Evolutionary conservation across 2,888 invertebrate species (phyloP).

Genomic region (Spilarctia lutea): DNA sequence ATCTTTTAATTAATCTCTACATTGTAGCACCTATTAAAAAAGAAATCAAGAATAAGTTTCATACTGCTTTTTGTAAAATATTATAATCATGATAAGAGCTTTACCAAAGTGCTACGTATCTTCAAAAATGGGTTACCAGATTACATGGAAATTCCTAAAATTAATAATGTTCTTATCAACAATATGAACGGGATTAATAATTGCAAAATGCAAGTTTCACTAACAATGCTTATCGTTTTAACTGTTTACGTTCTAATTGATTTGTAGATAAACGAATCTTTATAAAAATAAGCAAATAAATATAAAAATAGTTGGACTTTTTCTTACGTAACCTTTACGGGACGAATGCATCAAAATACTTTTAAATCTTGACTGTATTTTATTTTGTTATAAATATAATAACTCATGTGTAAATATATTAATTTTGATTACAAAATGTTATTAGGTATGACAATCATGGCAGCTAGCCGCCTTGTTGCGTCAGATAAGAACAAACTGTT

Average conservation of each 20-base stretch:
- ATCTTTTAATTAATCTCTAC: neutral
- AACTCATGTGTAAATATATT: neutral
- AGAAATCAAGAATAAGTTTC: neutral
- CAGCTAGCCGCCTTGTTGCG: constrained; percentile 38
- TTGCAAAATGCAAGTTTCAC: neutral
- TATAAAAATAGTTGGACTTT: neutral
- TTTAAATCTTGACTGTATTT: neutral
- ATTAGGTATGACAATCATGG: constrained; percentile 48
- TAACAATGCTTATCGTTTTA: neutral
- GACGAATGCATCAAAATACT: neutral
- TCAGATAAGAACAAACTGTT: constrained; percentile 72
- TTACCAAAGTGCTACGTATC: neutral
- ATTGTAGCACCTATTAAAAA: neutral
- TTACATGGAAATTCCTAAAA: neutral
- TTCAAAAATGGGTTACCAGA: neutral
- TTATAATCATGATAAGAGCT: neutral
- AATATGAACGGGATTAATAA: neutral
- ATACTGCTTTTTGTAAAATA: neutral
- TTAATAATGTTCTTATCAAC: neutral
- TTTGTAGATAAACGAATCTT: neutral
- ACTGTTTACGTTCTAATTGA: neutral
- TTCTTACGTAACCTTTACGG: neutral
- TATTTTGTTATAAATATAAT: neutral
- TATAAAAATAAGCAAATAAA: neutral
- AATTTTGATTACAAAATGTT: constrained; percentile 39